phyloP scores from a whole-genome alignment of 2,888 invertebrate species.

The Acrocyrtus sp. region DNA sequence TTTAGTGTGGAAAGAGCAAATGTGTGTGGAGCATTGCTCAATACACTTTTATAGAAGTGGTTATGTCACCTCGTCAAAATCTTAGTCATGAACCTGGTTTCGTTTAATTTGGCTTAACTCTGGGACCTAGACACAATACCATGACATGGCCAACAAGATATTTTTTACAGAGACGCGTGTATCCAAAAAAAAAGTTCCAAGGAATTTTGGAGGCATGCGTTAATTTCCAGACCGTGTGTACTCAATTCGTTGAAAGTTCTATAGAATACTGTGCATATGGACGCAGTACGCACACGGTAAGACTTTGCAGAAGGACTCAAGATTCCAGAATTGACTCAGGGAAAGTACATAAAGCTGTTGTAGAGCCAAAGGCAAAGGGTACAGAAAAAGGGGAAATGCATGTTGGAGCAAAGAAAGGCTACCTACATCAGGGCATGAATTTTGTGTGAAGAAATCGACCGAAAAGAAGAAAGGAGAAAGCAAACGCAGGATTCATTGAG shows the following conservation, averaged over 20 bases:
- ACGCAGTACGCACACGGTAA: no score
- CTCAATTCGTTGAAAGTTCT: conserved; percentile 20
- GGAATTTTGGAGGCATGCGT: conserved; percentile 33
- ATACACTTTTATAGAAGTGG: no score
- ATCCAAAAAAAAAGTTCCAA: conserved; percentile 9
- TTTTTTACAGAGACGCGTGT: conserved; percentile 5
- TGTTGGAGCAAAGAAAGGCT: conserved; percentile 14
- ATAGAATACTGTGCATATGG: conserved; percentile 23
- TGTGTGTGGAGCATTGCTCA: no score
- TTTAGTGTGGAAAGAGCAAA: no score
- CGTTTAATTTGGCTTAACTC: no score
- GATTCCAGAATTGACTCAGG: background rate
- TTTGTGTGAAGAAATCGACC: conserved; percentile 3
- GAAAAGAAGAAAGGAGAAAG: conserved; percentile 20
- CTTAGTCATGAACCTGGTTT: no score
- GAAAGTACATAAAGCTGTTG: background rate
- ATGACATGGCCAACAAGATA: conserved; percentile 47
- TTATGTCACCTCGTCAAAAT: conserved; percentile 19
- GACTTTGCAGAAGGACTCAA: no score
- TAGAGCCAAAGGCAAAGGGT: background rate
- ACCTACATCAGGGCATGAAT: conserved; percentile 2
- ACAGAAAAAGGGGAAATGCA: background rate
- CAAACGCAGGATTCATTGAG: no score
- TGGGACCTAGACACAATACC: conserved; percentile 53
- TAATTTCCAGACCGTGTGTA: background rate